phyloP scores from a whole-genome alignment of 1,140 invertebrate species.

The Druon quercuslanigerum region DNA sequence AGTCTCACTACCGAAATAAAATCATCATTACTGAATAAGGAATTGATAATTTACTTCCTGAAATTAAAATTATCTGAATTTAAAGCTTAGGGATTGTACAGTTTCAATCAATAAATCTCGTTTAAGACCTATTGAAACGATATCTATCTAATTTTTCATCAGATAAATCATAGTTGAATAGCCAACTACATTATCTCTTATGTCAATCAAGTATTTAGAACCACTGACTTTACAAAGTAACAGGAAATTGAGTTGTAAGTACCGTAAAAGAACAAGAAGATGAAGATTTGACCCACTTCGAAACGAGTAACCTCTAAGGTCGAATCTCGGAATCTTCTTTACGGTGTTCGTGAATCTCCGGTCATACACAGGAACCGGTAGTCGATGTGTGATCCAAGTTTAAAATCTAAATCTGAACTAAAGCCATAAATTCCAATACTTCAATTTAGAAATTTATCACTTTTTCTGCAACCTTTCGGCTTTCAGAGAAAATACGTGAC shows the following conservation, averaged over 20 bases:
- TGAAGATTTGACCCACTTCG: slow-evolving; percentile 50
- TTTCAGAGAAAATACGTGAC: too few species aligned
- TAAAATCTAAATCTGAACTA: background rate
- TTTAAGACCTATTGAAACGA: too few species aligned
- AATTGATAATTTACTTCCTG: too few species aligned
- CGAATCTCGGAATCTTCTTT: slow-evolving; percentile 43
- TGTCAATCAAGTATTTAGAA: slow-evolving; percentile 24
- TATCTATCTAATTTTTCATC: too few species aligned
- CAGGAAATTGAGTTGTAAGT: slow-evolving; percentile 35
- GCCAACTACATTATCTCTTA: slow-evolving; percentile 8
- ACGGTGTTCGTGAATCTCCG: slow-evolving; percentile 36
- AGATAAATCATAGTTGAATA: background rate
- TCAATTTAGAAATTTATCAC: too few species aligned
- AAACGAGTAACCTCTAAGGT: slow-evolving; percentile 47
- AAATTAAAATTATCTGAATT: too few species aligned
- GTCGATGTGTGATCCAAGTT: background rate
- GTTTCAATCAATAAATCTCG: too few species aligned
- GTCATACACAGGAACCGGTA: background rate
- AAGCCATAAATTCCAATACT: background rate
- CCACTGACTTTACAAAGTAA: slow-evolving; percentile 25
- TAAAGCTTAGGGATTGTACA: too few species aligned
- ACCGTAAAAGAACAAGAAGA: slow-evolving; percentile 41
- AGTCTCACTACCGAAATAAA: too few species aligned
- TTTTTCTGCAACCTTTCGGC: too few species aligned
- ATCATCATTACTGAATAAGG: too few species aligned